Percentiles rank a stretch among this genome's conserved stretches.
Conservation (phyloP, 2,888 invertebrate species). For the Dorcus hopei region DNA sequence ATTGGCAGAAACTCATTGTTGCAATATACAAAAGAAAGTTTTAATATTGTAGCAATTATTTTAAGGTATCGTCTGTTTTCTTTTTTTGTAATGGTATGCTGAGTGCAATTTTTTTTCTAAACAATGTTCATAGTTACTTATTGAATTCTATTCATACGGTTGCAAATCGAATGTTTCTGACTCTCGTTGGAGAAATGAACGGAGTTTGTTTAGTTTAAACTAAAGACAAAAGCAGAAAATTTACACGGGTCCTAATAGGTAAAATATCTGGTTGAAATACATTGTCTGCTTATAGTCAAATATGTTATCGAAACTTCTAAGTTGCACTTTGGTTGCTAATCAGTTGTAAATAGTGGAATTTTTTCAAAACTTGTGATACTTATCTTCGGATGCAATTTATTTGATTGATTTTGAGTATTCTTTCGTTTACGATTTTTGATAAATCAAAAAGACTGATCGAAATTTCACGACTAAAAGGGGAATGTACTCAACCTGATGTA, state of each 20-base stretch:
- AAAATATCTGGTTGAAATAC: conserved; percentile 13
- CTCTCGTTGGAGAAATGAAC: no score
- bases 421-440: conserved; percentile 20
- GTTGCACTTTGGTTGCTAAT: conserved; percentile 1
- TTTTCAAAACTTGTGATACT: conserved; percentile 17
- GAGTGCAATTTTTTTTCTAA: no score
- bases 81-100: no score
- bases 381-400: conserved; percentile 7
- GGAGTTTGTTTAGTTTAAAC: no score
- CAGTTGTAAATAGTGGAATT: conserved; percentile 1
- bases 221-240: conserved; percentile 1
- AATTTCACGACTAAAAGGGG: conserved; percentile 11
- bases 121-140: conserved; percentile 19
- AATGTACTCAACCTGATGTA: conserved; percentile 12
- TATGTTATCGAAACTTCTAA: not conserved
- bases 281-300: conserved; percentile 7
- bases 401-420: conserved; percentile 3
- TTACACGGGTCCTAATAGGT: conserved; percentile 14
- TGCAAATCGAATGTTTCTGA: conserved; percentile 3
- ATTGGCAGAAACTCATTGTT: no score
- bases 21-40: no score
- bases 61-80: no score
- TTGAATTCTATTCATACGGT: conserved; percentile 10
- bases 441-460: conserved; percentile 20
- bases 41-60: no score